Base-by-base conservation (phyloP, 2,888 invertebrate species). In the Deroplatys truncata region DNA sequence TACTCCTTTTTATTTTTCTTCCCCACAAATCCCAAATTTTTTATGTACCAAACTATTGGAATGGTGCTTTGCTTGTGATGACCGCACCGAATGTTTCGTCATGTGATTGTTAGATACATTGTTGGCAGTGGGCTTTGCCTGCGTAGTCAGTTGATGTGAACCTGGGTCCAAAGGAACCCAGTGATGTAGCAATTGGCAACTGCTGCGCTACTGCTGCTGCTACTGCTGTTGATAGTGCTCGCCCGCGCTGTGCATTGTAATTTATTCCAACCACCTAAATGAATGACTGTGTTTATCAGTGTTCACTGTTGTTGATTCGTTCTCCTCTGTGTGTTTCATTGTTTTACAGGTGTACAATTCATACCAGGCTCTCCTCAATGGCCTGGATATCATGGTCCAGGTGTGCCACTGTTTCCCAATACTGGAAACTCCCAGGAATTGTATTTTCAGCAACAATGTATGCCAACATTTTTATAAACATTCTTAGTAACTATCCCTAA, bases 331-430 rank as follows among this genome's bases (percentile, higher is more conserved):
- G 72, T 87, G 43, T 87, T 87, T 87, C 35, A 43, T 86, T 89
- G 89, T 90, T 90, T 89, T 90, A 13, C 94, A 96, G 96, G 96
- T 96, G 91, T 96, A 96, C 94, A 95, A 96, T 93, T 94, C 95
- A 91, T 96, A 96, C 93, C 96, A 96, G 93, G 94, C 95, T 90
- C 94, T 96, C 92, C 94, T 96, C 93, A 96, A 95, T 92, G 96
- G 96, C 92, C 94, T 96, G 92, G 95, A 96, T 93, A 94, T 95
- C 93, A 95, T 96, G 95, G 94, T 96, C 92, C 95, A 95, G 94
- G 95, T 95, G 93, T 96, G 95, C 94, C 95, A 95, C 94, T 95
- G 95, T 92, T 93, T 94, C 91, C 94, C 94, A 72, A 84, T 90
- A 29, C 87, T 90, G 82, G 89, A 88, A 90, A 91, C 88, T 89